phyloP scores from a whole-genome alignment of 2,113 vertebrate species.

The Pycnonotus jocosus region DNA sequence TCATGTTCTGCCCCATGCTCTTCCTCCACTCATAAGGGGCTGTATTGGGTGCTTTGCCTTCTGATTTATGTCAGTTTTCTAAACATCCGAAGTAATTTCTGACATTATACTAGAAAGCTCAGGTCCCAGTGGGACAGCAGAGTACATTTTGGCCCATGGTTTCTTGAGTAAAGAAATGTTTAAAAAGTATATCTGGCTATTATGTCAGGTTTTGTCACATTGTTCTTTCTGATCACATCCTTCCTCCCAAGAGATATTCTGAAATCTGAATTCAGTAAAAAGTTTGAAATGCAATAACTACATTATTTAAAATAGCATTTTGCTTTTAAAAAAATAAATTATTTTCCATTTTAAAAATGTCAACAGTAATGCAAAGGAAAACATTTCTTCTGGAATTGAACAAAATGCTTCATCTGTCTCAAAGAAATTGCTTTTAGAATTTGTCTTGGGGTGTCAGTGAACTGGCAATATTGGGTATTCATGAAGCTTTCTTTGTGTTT shows the following conservation, averaged over 20 bases:
- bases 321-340: not conserved
- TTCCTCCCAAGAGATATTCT: not conserved
- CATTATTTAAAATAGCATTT: not conserved
- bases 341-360: not conserved
- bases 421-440: not conserved
- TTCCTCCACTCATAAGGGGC: not conserved
- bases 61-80: not conserved
- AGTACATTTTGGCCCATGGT: not conserved
- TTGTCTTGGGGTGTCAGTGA: not conserved
- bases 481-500: not conserved
- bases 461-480: not conserved
- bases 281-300: not conserved
- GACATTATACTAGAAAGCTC: not conserved
- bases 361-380: not conserved
- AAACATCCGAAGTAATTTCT: not conserved
- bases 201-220: not conserved
- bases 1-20: fast-evolving
- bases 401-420: not conserved
- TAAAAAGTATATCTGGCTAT: not conserved
- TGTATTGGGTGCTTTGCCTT: not conserved
- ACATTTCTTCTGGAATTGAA: not conserved
- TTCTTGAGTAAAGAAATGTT: not conserved
- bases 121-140: not conserved
- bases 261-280: not conserved
- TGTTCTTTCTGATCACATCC: not conserved